Percentiles rank a stretch among this genome's conserved stretches.
These are phyloP conservation scores for Recurvirostra avosetta DNA, from an alignment of 2,113 vertebrate species.

Conservation along the genomic window DNA sequence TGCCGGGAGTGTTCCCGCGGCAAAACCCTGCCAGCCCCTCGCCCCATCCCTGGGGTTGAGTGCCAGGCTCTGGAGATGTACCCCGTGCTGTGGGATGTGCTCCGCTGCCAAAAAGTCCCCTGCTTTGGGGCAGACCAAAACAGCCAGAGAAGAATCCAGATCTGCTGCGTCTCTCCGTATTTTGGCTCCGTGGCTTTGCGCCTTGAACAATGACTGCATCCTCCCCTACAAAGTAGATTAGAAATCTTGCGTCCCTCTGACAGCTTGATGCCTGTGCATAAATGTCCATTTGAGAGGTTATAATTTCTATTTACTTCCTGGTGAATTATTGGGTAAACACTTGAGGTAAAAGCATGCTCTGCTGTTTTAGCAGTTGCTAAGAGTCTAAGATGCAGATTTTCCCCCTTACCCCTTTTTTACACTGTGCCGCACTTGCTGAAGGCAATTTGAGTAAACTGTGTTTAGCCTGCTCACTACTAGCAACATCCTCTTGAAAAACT, in stretches of 20 bases:
- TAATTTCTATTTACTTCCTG: not conserved
- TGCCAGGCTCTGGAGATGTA: not conserved
- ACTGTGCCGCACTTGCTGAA: not conserved
- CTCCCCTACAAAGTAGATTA: not conserved
- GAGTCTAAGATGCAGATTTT: not conserved
- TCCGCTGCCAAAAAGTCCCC: not conserved
- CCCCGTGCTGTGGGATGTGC: not conserved
- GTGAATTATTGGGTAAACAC: not conserved
- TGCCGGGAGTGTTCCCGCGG: rapidly evolving
- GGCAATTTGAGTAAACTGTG: not conserved
- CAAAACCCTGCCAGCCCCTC: not conserved
- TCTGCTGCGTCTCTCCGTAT: rapidly evolving
- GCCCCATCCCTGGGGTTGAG: not conserved
- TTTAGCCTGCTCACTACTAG: not conserved
- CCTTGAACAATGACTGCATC: not conserved
- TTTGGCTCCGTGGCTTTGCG: not conserved
- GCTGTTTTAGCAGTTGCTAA: not conserved
- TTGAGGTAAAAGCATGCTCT: not conserved
- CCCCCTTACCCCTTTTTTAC: not conserved
- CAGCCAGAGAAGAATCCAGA: not conserved
- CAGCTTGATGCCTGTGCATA: not conserved
- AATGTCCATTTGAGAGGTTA: not conserved
- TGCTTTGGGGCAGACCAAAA: not conserved
- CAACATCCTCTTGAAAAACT: not conserved
- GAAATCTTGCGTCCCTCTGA: not conserved